Evolutionary conservation across 1,140 invertebrate genomes (phyloP), one percentile per base, ranked within the genome.

Genomic region (Stegodyphus mimosarum): DNA sequence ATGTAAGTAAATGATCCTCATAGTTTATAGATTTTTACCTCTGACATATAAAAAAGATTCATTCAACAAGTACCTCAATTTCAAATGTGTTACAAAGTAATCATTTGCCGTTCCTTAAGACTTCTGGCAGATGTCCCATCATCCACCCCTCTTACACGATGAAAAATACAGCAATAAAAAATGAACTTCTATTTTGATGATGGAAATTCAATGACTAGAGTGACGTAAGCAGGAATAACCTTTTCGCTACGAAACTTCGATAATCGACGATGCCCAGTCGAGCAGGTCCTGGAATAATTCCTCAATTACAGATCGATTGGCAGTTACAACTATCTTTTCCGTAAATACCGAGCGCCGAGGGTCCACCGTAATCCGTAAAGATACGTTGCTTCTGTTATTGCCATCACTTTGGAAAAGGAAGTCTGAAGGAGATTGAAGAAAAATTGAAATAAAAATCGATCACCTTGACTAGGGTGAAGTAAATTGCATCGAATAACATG

Each of bases 401-500:
- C 80, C 72, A 51, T 53, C 60, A 73, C 60, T 83, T 83, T 63
- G 17, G 69, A 50, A 13, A 10, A 52, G 18, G 18, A 78, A 60
- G 49, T 15, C 50, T 66, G 78, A 78, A 53, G 69, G 71, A 67
- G 50, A 63, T 79, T 79, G 77, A 50, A 63, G 71, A 83, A 83
- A 83, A 74, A 74, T 74, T 83, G 80, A 83, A 83, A 83, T 83
- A 83, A 73, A 83, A 83, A 83, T 83, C 71, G 80, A 83, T 83
- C 15, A 60, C 15, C 15, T 60, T 15, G 9, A 60, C 9, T 13
- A 9, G 80, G 80, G 71, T 74, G 71, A 67, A 74, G 71, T 83
- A 83, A 83, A 83, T 83, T 83, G 80, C 80, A 74, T 83, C 70
- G 80, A 74, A 83, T 83, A 83, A 74, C 80, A 83, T 83, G 80